A percentile compares a stretch with the other conserved stretches of the same genome.
These are phyloP conservation scores for Drosophila erecta DNA, from an alignment of 1,140 invertebrate species.

Conservation along the genomic window DNA sequence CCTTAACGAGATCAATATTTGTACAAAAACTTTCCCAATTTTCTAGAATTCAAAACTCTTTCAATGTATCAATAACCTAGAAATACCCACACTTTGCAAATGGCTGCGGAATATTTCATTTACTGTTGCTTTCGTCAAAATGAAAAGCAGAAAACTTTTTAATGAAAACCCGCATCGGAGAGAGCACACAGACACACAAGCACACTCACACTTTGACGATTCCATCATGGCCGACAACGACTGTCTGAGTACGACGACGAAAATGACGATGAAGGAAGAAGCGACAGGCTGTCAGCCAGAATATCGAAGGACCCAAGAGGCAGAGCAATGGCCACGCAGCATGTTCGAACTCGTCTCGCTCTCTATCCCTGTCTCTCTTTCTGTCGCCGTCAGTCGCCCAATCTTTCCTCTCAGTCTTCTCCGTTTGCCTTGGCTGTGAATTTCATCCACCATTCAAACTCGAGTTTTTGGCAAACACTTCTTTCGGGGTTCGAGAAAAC, in stretches of 20 bases:
- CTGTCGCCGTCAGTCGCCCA: neutral
- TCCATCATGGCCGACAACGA: slow-evolving; percentile 75
- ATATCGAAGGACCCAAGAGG: slow-evolving; percentile 44
- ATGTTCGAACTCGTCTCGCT: slow-evolving; percentile 43
- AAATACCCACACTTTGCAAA: slow-evolving; percentile 31
- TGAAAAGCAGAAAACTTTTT: slow-evolving; percentile 74
- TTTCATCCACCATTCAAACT: slow-evolving; percentile 69
- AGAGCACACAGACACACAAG: slow-evolving; percentile 31
- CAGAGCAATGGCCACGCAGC: slow-evolving; percentile 65
- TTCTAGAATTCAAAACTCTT: neutral
- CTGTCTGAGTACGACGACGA: slow-evolving; percentile 32
- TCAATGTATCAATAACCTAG: slow-evolving; percentile 56
- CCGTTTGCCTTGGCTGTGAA: neutral
- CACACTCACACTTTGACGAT: slow-evolving; percentile 34
- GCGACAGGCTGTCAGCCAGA: slow-evolving; percentile 72
- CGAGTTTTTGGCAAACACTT: slow-evolving; percentile 63
- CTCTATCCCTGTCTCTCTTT: neutral
- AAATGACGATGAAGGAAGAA: slow-evolving; percentile 45
- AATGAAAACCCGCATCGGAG: slow-evolving; percentile 73
- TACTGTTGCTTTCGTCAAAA: slow-evolving; percentile 74
- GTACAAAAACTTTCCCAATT: neutral
- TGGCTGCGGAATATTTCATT: slow-evolving; percentile 34
- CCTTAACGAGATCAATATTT: neutral
- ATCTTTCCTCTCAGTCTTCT: slow-evolving; percentile 1
- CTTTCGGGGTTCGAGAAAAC: slow-evolving; percentile 56